These are phyloP conservation scores for Otocyon megalotis DNA, from an alignment of 2,113 vertebrate genomes.

Conservation along the genomic window DNA sequence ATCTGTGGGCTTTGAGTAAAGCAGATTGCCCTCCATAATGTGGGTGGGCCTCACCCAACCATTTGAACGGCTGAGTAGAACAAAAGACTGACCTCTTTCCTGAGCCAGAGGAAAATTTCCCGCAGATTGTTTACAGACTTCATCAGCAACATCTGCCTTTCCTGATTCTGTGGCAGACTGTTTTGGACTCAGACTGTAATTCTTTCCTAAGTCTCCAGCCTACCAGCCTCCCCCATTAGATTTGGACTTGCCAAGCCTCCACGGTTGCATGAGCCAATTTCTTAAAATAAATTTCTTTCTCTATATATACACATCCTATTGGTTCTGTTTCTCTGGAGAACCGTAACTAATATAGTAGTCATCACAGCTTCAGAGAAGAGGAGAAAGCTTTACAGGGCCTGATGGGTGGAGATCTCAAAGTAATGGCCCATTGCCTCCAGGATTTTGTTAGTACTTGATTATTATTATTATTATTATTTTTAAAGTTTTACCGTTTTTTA, in stretches of 20 bases:
- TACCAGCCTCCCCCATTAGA: background rate
- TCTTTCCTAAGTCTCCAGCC: background rate
- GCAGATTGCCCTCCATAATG: background rate
- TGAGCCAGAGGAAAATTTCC: background rate
- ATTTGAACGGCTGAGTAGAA: background rate
- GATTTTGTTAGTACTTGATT: background rate
- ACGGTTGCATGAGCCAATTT: background rate
- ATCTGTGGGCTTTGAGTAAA: background rate
- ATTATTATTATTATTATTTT: background rate
- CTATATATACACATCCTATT: background rate
- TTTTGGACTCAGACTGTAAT: background rate
- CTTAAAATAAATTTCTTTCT: conserved; percentile 20
- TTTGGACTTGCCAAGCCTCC: background rate
- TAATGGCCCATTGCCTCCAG: background rate
- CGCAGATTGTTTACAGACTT: background rate
- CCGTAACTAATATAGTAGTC: background rate
- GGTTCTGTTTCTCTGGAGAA: conserved; percentile 9
- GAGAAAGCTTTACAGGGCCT: background rate
- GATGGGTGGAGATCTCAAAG: background rate
- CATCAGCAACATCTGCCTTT: background rate
- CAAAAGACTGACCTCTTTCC: background rate
- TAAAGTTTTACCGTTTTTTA: no score
- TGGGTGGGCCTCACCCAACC: background rate
- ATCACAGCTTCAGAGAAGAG: background rate
- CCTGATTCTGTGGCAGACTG: background rate